Evolutionary conservation across 2,888 invertebrate species (phyloP), one percentile per base, ranked within the genome.

Genomic region (Chirona hameri): DNA sequence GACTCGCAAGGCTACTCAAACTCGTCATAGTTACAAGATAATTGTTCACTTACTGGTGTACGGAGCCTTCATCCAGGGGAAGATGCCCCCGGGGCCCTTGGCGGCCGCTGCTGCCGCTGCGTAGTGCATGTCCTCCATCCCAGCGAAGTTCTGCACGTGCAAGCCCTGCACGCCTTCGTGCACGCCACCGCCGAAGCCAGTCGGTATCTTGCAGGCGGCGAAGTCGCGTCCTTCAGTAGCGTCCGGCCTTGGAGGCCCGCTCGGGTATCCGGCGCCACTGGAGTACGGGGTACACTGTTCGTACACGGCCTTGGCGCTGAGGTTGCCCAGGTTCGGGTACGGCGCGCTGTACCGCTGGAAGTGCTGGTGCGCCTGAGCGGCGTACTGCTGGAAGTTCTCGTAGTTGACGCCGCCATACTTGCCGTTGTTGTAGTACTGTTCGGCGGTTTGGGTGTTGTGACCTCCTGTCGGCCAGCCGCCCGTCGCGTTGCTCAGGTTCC

Each of bases 51-150:
- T 39, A 79, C 79, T 48, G 12, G 79, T 15, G 14, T 79, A 79
- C n/a, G 79, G 79, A 46, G 48, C 79, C 46, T 79, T 79, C 79
- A 79, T 79, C 79, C 79, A 79, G 24, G 79, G 79, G n/a, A 79
- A 79, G 79, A 79, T 79, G 29, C 72, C 72, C 0, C 5, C 72
- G 18, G 72, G 72, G 15, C 31, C 31, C 18, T 72, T 72, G 72
- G 72, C 72, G 15, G 72, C 72, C 5, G 72, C 72, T 29, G 72
- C 72, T 5, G 72, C 72, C 31, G 72, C 72, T 5, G 72, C 72
- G 31, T 72, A 72, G 31, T 72, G 72, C 72, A 72, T 72, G 31
- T 72, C 72, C 31, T 72, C 72, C 72, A 72, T 72, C 29, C 72
- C 72, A 3, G 72, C 31, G 18, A 72, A 72, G 72, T 31, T 72